Percentiles rank a stretch among this genome's conserved stretches.
Evolutionary conservation across 2,797 vertebrate species (phyloP).

Genomic region (Caiman crocodilus): DNA sequence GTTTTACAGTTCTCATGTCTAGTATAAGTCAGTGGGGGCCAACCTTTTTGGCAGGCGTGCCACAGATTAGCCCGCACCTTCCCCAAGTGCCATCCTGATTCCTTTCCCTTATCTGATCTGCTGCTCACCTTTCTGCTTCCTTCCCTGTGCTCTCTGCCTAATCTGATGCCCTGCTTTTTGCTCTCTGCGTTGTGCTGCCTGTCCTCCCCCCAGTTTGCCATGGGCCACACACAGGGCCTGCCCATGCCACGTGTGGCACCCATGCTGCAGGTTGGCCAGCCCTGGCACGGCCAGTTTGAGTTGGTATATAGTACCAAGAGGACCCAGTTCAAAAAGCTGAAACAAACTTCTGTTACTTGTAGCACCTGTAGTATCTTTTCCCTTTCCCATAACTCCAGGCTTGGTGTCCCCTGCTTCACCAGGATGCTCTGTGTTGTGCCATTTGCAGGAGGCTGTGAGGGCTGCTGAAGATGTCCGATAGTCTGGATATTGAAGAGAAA

Average conservation of each 20-base stretch:
- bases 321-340: not conserved
- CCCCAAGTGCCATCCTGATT: no score
- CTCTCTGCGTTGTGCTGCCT: no score
- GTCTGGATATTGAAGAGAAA: constrained; percentile 98
- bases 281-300: no score
- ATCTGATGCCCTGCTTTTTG: no score
- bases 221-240: no score
- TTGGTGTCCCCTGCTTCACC: not conserved
- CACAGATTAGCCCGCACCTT: no score
- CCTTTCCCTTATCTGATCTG: no score
- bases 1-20: not conserved
- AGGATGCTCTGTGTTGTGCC: not conserved
- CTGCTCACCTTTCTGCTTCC: no score
- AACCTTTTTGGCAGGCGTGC: not conserved
- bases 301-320: not conserved
- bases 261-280: no score
- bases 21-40: not conserved
- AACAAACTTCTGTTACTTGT: not conserved
- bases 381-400: not conserved
- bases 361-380: not conserved
- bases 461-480: constrained; percentile 97
- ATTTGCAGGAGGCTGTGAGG: constrained; percentile 89
- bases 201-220: no score
- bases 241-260: no score
- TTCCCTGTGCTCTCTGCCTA: no score